Base-by-base conservation (phyloP, 2,113 vertebrate genomes). In the Thermophis baileyi region DNA sequence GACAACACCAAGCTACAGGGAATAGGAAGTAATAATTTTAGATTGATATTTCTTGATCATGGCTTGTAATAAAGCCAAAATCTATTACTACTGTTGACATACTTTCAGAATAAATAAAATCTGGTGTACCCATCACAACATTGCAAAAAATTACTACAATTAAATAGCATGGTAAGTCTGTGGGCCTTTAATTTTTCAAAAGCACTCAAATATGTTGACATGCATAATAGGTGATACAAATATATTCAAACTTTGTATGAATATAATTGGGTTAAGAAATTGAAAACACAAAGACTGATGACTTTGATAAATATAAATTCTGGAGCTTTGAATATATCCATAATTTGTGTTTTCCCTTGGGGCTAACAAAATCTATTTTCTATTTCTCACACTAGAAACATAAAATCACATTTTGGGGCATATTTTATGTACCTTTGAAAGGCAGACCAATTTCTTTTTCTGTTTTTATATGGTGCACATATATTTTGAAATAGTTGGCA, bases 361-460 rank as follows among this genome's bases (percentile, higher is more conserved):
- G 40, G 10, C 25, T 87, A 87, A 50, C 16, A 30, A 11, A 87
- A 87, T 87, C 25, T 27, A 12, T 49, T 69, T 88, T 24, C 0
- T 25, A 14, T 69, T 88, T 24, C 0, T 25, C 40, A 18, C 44
- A 24, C n/a, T 27, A 93, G 47, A 69, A 89, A 2, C 0, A 18
- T 85, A 88, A 93, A 93, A 14, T 0, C 89, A 7, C 35, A 20
- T 88, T 54, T 49, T 49, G 44, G 93, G 35, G 10, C 93, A 91
- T 94, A 0, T 88, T 93, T 93, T 90, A 88, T 74, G 91, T 90
- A 81, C 25, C 35, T 93, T 93, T 93, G 87, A 93, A 27, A 95
- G 30, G 44, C 0, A 3, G 93, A n/a, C 25, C 14, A 35, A 1
- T 54, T 91, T 30, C 30, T 95, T 90, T 93, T 51, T 5, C 95